A percentile compares a stretch with the other conserved stretches of the same genome.
Evolutionary conservation across 2,888 invertebrate species (phyloP).

Genomic region (Fabriciana adippe): DNA sequence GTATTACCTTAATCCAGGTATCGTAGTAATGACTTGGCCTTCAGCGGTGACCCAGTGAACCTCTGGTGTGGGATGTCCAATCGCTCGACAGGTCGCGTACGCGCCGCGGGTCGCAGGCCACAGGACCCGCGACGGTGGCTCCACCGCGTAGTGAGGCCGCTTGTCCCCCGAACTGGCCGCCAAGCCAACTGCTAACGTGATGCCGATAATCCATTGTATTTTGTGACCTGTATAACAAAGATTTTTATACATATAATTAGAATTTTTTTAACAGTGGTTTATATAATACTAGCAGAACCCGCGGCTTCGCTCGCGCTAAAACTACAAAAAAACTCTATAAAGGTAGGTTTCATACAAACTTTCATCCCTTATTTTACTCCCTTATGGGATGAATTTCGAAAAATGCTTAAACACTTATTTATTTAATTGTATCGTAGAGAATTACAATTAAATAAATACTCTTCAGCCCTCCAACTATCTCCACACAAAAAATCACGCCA

Average conservation of each 20-base stretch:
- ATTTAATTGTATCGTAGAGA: too few species aligned
- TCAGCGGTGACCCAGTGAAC: constrained; percentile 75
- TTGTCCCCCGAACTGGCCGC: constrained; percentile 62
- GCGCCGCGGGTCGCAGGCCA: constrained; percentile 76
- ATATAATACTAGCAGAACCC: too few species aligned
- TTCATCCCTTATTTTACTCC: too few species aligned
- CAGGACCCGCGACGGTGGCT: constrained; percentile 70
- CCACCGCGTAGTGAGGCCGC: constrained; percentile 67
- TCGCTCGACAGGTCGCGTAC: constrained; percentile 66
- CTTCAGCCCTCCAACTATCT: too few species aligned
- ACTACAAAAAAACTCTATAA: too few species aligned
- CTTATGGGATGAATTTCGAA: too few species aligned
- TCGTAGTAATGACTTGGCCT: constrained; percentile 72
- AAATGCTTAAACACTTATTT: too few species aligned
- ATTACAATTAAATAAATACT: too few species aligned
- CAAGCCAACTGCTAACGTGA: constrained; percentile 52
- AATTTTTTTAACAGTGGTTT: neutral
- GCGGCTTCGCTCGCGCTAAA: too few species aligned
- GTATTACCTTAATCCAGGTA: constrained; percentile 66
- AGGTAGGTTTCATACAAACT: too few species aligned
- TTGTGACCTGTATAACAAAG: constrained; percentile 45
- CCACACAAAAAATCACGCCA: too few species aligned
- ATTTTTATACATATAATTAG: neutral
- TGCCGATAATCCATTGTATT: constrained; percentile 51
- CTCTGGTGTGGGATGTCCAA: constrained; percentile 70